These are phyloP conservation scores for Dasypogon diadema DNA, from an alignment of 2,888 invertebrate genomes.

Conservation along the genomic window DNA sequence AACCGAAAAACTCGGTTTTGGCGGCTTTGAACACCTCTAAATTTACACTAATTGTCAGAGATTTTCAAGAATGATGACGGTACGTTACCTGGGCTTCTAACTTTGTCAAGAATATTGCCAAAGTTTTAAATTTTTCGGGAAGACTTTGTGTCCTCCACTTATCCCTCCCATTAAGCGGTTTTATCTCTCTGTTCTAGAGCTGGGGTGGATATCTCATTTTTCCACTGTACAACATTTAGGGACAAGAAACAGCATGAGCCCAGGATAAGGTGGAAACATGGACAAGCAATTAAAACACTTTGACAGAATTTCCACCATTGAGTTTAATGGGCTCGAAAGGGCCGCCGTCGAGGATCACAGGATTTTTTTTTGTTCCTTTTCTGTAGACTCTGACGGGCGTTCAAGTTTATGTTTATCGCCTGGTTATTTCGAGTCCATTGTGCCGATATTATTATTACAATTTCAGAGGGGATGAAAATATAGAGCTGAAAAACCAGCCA, in stretches of 20 bases:
- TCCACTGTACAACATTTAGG: neutral
- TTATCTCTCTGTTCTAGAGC: no score
- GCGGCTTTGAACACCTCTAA: constrained; percentile 8
- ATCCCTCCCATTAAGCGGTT: neutral
- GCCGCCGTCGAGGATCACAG: neutral
- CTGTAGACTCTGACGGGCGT: neutral
- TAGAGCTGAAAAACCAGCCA: neutral
- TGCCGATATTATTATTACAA: constrained; percentile 6
- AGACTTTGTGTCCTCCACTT: no score
- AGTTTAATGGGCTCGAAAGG: neutral
- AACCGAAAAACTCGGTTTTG: neutral
- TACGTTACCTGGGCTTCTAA: constrained; percentile 7
- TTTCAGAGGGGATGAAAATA: constrained; percentile 1
- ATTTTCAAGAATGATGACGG: constrained; percentile 1
- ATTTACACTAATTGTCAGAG: constrained; percentile 26
- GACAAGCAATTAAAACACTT: neutral
- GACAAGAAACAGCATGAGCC: no score
- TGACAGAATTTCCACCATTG: neutral
- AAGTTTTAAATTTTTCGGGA: no score
- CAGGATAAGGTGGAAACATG: neutral
- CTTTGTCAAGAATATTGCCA: neutral
- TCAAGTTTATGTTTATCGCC: constrained; percentile 25
- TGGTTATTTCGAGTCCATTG: neutral
- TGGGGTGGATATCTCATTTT: constrained; percentile 11
- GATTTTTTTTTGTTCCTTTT: neutral